Conservation (phyloP, 64 coral and sea anemone species). For the Platygyra sinensis region DNA sequence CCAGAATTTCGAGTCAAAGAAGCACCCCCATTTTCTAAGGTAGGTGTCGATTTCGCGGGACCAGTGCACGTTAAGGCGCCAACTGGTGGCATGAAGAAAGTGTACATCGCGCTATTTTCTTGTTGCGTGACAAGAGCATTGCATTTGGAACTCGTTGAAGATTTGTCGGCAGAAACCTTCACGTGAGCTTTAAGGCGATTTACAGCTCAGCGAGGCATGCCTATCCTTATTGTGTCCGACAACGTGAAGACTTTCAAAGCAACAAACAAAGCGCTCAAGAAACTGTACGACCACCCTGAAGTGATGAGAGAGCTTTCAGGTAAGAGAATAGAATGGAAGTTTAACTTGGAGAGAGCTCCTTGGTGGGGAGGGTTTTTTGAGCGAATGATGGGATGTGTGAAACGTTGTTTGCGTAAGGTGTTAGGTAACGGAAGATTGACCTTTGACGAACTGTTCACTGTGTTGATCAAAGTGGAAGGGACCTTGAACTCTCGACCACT, state of each 20-base stretch:
- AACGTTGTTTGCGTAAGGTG: not conserved
- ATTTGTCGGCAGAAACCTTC: constrained; percentile 31
- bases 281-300: not conserved
- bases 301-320: not conserved
- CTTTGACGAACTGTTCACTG: constrained; percentile 2
- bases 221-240: constrained; percentile 43
- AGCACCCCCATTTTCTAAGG: constrained; percentile 7
- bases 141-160: constrained; percentile 46
- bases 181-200: constrained; percentile 16
- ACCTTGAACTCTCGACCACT: constrained; percentile 17
- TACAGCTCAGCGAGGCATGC: not conserved
- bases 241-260: constrained; percentile 52
- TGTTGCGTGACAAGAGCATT: constrained; percentile 56
- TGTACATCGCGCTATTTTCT: constrained; percentile 40
- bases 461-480: not conserved
- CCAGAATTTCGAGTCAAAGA: constrained; percentile 28
- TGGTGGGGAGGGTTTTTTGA: constrained; percentile 50
- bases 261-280: constrained; percentile 1
- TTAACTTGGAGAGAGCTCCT: constrained; percentile 20
- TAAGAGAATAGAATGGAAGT: not conserved
- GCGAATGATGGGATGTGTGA: constrained; percentile 12
- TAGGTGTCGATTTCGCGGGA: constrained; percentile 61
- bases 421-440: constrained; percentile 12
- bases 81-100: constrained; percentile 16
- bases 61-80: constrained; percentile 29